Evolutionary conservation across 2,888 invertebrate genomes (phyloP).

Genomic region (Ceratothoa steindachneri): DNA sequence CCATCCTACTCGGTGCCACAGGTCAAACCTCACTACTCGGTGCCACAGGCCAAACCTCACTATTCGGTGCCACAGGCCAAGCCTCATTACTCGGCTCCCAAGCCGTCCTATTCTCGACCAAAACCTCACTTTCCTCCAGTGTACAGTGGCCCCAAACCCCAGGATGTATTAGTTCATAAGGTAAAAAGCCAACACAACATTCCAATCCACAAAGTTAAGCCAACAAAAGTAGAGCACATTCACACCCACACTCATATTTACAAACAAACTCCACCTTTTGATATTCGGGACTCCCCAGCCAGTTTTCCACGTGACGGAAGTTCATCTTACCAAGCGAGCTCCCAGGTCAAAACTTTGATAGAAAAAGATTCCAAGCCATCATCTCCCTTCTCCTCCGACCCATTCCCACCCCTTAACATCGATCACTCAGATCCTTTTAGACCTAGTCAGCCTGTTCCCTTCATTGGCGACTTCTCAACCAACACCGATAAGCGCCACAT

Average conservation of each 20-base stretch:
- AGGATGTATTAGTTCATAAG: not conserved
- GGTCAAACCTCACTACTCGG: no score
- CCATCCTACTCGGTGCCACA: no score
- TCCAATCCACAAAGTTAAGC: slow-evolving; percentile 1
- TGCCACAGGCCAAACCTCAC: no score
- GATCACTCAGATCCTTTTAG: not conserved
- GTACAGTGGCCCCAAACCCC: not conserved
- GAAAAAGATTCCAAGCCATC: no score
- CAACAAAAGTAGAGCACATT: slow-evolving; percentile 27
- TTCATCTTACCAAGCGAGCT: not conserved
- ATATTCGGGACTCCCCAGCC: not conserved
- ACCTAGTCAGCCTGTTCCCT: not conserved
- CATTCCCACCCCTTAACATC: not conserved
- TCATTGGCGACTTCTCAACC: not conserved
- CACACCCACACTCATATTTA: slow-evolving; percentile 43
- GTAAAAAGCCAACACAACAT: not conserved
- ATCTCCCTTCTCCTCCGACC: not conserved
- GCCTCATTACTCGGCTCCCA: slow-evolving; percentile 14
- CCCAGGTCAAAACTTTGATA: not conserved
- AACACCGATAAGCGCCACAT: not conserved
- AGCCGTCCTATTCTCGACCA: slow-evolving; percentile 21
- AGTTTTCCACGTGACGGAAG: not conserved
- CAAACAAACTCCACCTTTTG: not conserved
- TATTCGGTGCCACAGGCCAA: not conserved
- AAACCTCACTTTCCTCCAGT: not conserved